Base-by-base conservation (phyloP, 2,888 invertebrate species). In the Drosophila nr. perissopoda region DNA sequence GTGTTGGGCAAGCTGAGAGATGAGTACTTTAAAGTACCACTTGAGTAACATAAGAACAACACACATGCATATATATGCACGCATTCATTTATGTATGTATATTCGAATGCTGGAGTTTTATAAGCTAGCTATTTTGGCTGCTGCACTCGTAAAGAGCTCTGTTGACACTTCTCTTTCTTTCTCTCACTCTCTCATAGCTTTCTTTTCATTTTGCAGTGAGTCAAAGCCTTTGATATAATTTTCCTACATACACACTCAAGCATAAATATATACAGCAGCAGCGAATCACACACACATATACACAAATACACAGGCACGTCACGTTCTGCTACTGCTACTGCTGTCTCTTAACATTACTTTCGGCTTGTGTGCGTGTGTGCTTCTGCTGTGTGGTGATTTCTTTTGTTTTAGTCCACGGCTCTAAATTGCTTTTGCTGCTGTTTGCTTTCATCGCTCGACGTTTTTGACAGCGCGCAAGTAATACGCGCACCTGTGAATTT, bases 401-500 rank as follows among this genome's bases (percentile, higher is more conserved):
- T 82, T 87, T 88, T 84, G 88, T 85, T 83, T 83, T 76, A 83
- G 74, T 81, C 74, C 72, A 60, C 62, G 68, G 64, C 76, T 64
- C 70, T 56, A 70, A 80, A 76, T 81, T 78, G 75, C 71, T 77
- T 78, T 70, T 54, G 36, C 62, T 70, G 66, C 74, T 56, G 56
- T 40, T 57, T 57, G 29, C 56, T 74, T 73, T 67, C 69, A 82
- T 75, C 75, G 88, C 83, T 46, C 21, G 88, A 76, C 76, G 79
- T 72, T 82, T 85, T 87, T 87, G 87, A 81, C 85, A 85, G 79
- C 68, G 79, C 81, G 81, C 85, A 88, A 84, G 81, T 80, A 80
- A 89, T 79, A 72, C 78, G 80, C 90, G 89, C 91, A 91, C 91
- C 91, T 91, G 91, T 83, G 87, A 81, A 81, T 84, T 89, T 76